Evolutionary conservation across 64 coral and sea anemone genomes (phyloP).

Genomic region (Pachyseris speciosa): DNA sequence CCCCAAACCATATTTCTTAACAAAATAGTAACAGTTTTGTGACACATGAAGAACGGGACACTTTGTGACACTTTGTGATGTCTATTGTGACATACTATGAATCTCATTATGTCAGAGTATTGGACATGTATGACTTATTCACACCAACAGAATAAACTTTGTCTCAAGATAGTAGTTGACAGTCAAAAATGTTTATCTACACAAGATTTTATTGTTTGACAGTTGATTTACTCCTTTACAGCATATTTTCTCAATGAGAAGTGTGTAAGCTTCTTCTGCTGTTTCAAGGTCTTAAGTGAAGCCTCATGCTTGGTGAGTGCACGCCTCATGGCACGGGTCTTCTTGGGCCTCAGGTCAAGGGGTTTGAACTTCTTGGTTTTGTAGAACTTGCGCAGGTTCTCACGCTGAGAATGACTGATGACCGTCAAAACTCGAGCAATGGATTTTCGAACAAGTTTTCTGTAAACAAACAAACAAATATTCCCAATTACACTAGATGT

Average conservation of each 20-base stretch:
- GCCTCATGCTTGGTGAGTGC: conserved; percentile 91
- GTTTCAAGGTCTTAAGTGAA: conserved; percentile 80
- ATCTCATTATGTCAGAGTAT: not conserved
- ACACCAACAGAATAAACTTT: not conserved
- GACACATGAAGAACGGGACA: too few relatives aligned
- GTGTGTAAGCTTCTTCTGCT: conserved; percentile 94
- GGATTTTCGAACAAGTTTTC: conserved; percentile 98
- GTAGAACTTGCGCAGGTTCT: conserved; percentile 98
- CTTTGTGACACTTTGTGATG: too few relatives aligned
- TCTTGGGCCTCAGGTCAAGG: conserved; percentile 89
- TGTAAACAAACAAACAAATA: conserved; percentile 11
- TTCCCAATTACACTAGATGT: not conserved
- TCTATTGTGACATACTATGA: too few relatives aligned
- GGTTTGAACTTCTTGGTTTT: conserved; percentile 96
- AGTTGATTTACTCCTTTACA: conserved; percentile 93
- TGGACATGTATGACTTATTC: not conserved
- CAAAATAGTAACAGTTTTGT: too few relatives aligned
- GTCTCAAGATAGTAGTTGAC: not conserved
- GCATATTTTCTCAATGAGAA: conserved; percentile 98
- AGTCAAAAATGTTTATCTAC: not conserved
- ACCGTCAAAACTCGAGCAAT: conserved; percentile 98
- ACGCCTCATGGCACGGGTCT: conserved; percentile 93
- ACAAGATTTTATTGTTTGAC: conserved; percentile 22
- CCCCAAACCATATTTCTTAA: too few relatives aligned
- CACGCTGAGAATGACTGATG: conserved; percentile 93